Evolutionary conservation across 2,113 vertebrate genomes (phyloP).

Genomic region (Mustelus asterias): DNA sequence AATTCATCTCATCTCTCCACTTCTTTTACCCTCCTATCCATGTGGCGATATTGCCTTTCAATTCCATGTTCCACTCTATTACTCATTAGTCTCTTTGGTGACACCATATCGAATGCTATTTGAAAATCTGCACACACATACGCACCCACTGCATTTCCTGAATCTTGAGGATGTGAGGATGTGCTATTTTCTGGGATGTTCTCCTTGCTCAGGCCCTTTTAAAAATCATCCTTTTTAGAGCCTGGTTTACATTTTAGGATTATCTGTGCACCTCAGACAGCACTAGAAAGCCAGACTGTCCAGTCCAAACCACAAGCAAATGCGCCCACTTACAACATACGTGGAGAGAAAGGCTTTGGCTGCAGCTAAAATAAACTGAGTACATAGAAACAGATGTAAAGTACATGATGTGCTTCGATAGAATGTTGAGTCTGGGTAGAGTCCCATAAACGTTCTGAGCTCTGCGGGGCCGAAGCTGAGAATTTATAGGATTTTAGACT

Average conservation of each 20-base stretch:
- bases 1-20: background rate
- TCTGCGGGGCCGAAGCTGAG: background rate
- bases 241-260: background rate
- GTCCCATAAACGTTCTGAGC: background rate
- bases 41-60: background rate
- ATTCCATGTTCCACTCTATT: background rate
- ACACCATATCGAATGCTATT: background rate
- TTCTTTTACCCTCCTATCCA: background rate
- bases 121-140: background rate
- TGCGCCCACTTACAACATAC: background rate
- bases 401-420: background rate
- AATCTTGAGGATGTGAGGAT: background rate
- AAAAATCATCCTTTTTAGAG: background rate
- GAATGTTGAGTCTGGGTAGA: slow-evolving; percentile 21
- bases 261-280: background rate
- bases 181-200: background rate
- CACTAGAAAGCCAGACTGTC: background rate
- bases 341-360: background rate
- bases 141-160: background rate
- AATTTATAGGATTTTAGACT: background rate
- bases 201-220: background rate
- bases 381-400: slow-evolving; percentile 20
- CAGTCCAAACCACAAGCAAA: background rate
- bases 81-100: background rate
- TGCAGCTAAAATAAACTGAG: background rate